Conservation (phyloP, 2,888 invertebrate species). For the Epicampocera succincta region DNA sequence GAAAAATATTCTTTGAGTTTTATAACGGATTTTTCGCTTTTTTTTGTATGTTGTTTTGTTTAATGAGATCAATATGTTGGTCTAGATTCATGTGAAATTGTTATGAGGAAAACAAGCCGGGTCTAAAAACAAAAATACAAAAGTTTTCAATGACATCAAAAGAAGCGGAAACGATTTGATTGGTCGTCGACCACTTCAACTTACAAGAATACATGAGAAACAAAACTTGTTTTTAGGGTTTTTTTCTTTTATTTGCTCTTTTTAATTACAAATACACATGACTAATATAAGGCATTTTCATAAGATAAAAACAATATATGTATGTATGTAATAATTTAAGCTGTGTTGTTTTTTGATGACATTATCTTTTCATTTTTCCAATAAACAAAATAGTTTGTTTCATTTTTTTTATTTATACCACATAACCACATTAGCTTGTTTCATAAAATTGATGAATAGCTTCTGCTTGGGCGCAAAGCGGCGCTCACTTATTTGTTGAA, state of each 20-base stretch:
- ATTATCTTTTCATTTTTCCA: conserved; percentile 57
- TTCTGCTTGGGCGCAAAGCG: conserved; percentile 73
- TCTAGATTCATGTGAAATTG: conserved; percentile 53
- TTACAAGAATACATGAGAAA: conserved; percentile 65
- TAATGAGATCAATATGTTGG: neutral
- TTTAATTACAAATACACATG: conserved; percentile 65
- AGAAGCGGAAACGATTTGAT: conserved; percentile 6
- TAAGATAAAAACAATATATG: conserved; percentile 68
- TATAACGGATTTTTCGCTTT: too few species aligned
- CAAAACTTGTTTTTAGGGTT: conserved; percentile 56
- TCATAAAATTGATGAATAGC: conserved; percentile 9
- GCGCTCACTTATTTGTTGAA: conserved; percentile 74
- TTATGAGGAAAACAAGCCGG: conserved; percentile 70
- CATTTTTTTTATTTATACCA: conserved; percentile 31
- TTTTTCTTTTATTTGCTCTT: conserved; percentile 70
- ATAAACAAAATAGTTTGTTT: conserved; percentile 58
- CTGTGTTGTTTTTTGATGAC: conserved; percentile 52
- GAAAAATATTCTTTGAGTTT: too few species aligned
- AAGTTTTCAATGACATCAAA: conserved; percentile 1
- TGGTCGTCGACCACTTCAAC: conserved; percentile 3
- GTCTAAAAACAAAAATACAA: conserved; percentile 13
- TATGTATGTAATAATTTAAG: conserved; percentile 59
- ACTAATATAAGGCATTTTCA: conserved; percentile 63
- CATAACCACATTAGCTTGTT: conserved; percentile 27
- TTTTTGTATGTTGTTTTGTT: neutral